phyloP scores from a whole-genome alignment of 2,888 invertebrate species.

The Nycteola revayana region DNA sequence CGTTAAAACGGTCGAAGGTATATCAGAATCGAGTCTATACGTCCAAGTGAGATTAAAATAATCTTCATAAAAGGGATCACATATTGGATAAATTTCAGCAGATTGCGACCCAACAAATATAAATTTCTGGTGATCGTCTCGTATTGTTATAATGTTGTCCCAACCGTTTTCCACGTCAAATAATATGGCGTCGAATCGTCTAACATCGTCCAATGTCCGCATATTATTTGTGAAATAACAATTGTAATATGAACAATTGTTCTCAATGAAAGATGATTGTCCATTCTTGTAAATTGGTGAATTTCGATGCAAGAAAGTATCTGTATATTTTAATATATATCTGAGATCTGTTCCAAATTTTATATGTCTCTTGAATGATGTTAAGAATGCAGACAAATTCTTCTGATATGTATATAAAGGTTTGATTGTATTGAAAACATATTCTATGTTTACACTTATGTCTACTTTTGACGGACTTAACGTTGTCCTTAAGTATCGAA shows the following conservation, averaged over 20 bases:
- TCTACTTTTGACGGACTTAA: slow-evolving; percentile 28
- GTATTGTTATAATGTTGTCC: slow-evolving; percentile 43
- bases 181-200: slow-evolving; percentile 71
- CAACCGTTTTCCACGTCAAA: slow-evolving; percentile 72
- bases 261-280: slow-evolving; percentile 46
- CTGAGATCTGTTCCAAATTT: slow-evolving; percentile 56
- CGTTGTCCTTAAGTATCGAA: slow-evolving; percentile 42
- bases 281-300: slow-evolving; percentile 37
- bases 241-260: slow-evolving; percentile 59
- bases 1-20: slow-evolving; percentile 46
- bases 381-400: slow-evolving; percentile 28
- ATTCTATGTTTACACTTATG: slow-evolving; percentile 43
- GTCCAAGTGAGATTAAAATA: slow-evolving; percentile 66
- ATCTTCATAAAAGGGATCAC: slow-evolving; percentile 41
- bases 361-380: slow-evolving; percentile 33
- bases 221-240: slow-evolving; percentile 65
- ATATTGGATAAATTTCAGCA: slow-evolving; percentile 48
- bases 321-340: slow-evolving; percentile 55
- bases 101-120: slow-evolving; percentile 67
- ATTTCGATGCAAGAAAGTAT: slow-evolving; percentile 39
- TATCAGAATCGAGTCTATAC: slow-evolving; percentile 60
- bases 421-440: slow-evolving; percentile 33
- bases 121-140: slow-evolving; percentile 68
- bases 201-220: slow-evolving; percentile 43
- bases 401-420: slow-evolving; percentile 30